Evolutionary conservation across 2,888 invertebrate genomes (phyloP).

Genomic region (Ellobium chinense): DNA sequence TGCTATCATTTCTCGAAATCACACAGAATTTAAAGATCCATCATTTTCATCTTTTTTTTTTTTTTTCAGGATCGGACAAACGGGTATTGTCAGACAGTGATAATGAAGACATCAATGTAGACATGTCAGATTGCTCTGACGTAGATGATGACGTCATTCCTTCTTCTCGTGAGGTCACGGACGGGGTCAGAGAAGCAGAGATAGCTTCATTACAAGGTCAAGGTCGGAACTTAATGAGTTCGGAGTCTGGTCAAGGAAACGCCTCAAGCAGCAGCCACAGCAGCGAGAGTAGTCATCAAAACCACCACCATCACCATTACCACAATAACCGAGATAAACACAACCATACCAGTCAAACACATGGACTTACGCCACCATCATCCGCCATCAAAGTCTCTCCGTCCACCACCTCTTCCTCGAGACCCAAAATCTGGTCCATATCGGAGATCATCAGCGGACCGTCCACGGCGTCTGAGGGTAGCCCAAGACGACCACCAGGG

Average conservation of each 20-base stretch:
- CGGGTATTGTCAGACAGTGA: conserved; percentile 11
- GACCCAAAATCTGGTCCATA: conserved; percentile 50
- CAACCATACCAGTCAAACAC: background rate
- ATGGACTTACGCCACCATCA: background rate
- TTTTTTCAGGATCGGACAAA: background rate
- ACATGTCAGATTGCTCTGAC: conserved; percentile 24
- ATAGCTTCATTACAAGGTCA: too few species aligned
- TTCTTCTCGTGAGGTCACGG: background rate
- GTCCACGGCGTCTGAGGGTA: background rate
- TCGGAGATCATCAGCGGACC: conserved; percentile 44
- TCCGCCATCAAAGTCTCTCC: background rate
- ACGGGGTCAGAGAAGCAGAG: background rate
- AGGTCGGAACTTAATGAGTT: too few species aligned
- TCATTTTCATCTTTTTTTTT: background rate
- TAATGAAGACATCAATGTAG: conserved; percentile 34
- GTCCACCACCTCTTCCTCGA: background rate
- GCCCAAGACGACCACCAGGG: background rate
- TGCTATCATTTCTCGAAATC: too few species aligned
- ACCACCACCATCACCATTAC: too few species aligned
- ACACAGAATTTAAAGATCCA: too few species aligned
- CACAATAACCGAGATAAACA: too few species aligned
- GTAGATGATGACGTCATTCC: background rate
- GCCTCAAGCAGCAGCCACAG: too few species aligned
- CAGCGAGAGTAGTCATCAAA: background rate
- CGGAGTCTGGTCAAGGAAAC: too few species aligned